Percentiles rank a stretch among this genome's conserved stretches.
phyloP scores from a whole-genome alignment of 2,113 vertebrate species.

The Herpailurus yagouaroundi region DNA sequence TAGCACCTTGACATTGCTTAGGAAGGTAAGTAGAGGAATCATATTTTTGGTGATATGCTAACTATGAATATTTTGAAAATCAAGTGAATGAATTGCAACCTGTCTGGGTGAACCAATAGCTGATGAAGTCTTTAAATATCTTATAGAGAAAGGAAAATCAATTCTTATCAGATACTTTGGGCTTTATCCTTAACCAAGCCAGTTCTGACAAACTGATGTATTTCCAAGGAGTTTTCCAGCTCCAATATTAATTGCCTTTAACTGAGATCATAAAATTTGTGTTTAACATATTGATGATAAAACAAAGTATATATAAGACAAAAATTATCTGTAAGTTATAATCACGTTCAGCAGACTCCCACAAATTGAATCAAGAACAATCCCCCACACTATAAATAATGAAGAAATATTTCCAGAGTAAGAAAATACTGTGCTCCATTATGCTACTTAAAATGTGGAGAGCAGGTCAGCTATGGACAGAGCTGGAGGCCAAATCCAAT shows the following conservation, averaged over 20 bases:
- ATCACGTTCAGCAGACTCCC: neutral
- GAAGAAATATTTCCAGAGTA: neutral
- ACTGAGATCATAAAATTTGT: neutral
- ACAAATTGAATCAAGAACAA: neutral
- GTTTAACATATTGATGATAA: neutral
- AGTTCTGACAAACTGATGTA: neutral
- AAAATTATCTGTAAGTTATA: neutral
- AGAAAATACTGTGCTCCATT: neutral
- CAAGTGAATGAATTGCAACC: neutral
- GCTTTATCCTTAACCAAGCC: neutral
- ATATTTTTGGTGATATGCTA: neutral
- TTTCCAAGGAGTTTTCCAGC: neutral
- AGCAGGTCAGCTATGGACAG: neutral
- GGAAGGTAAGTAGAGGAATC: neutral
- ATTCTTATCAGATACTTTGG: neutral
- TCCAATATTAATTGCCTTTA: neutral
- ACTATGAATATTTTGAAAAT: conserved; percentile 11
- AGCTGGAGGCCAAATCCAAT: neutral
- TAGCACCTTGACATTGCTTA: neutral
- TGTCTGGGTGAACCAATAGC: neutral
- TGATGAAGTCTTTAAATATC: neutral
- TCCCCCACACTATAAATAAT: neutral
- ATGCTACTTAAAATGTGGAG: neutral
- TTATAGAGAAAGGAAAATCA: neutral
- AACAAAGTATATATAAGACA: neutral